A percentile compares a stretch with the other conserved stretches of the same genome.
Evolutionary conservation across 2,113 vertebrate species (phyloP).

Genomic region (Anoplopoma fimbria): DNA sequence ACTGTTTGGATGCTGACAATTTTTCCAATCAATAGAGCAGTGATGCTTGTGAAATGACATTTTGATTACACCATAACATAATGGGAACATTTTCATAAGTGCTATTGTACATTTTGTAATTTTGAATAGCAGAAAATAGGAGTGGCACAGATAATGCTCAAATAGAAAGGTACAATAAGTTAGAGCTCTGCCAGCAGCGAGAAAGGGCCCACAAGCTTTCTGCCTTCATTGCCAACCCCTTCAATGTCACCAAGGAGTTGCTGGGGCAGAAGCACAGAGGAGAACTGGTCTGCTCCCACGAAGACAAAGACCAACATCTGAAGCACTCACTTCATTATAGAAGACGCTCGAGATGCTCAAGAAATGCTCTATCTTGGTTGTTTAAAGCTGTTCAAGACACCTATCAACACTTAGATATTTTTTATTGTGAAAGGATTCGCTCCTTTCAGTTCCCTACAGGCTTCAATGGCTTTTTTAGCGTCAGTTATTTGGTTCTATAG

Average conservation of each 20-base stretch:
- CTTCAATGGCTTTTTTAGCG: too few relatives aligned
- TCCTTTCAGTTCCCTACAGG: too few relatives aligned
- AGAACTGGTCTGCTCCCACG: too few relatives aligned
- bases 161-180: background rate
- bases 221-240: too few relatives aligned
- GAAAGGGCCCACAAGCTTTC: too few relatives aligned
- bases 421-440: background rate
- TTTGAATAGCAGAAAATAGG: background rate
- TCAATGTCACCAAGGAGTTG: too few relatives aligned
- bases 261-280: too few relatives aligned
- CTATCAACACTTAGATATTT: background rate
- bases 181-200: background rate
- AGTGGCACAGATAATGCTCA: background rate
- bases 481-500: too few relatives aligned
- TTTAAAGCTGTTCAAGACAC: background rate
- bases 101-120: background rate
- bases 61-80: conserved; percentile 30
- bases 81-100: conserved; percentile 5
- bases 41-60: conserved; percentile 18
- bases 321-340: too few relatives aligned
- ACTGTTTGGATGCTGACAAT: background rate
- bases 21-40: conserved; percentile 34
- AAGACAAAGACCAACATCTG: too few relatives aligned
- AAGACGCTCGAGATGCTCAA: too few relatives aligned
- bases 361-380: background rate